Evolutionary conservation across 2,888 invertebrate genomes (phyloP).

Genomic region (Ctenicera cuprea): DNA sequence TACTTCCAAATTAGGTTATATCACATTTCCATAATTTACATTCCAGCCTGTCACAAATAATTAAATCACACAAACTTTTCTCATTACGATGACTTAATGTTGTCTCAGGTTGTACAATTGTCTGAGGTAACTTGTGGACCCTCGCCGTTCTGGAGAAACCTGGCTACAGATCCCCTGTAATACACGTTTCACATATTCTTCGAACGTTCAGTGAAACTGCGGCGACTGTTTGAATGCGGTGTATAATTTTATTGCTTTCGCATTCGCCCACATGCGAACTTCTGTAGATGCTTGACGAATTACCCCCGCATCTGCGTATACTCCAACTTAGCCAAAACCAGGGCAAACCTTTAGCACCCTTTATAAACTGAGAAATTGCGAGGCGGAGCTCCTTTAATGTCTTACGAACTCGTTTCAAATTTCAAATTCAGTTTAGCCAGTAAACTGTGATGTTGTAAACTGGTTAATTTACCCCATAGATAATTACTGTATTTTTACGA

Average conservation of each 20-base stretch:
- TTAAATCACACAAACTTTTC: conserved; percentile 62
- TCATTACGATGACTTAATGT: conserved; percentile 59
- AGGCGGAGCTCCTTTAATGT: background rate
- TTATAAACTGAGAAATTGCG: background rate
- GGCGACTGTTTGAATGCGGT: conserved; percentile 33
- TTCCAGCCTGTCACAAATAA: conserved; percentile 61
- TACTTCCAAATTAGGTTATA: conserved; percentile 60
- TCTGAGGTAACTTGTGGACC: conserved; percentile 43
- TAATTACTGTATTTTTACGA: too few species aligned
- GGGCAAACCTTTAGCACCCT: conserved; percentile 17
- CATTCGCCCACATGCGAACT: conserved; percentile 40
- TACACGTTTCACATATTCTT: conserved; percentile 38
- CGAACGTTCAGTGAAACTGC: conserved; percentile 37
- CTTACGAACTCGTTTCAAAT: conserved; percentile 9
- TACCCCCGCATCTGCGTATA: conserved; percentile 43
- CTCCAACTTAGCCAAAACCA: conserved; percentile 27
- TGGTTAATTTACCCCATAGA: too few species aligned
- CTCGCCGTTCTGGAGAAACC: conserved; percentile 25
- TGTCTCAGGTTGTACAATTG: conserved; percentile 50
- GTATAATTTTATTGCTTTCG: conserved; percentile 52
- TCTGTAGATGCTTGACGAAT: conserved; percentile 38
- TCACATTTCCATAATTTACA: conserved; percentile 62
- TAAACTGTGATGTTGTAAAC: background rate
- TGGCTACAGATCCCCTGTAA: conserved; percentile 28
- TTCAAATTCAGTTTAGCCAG: background rate